Evolutionary conservation across 2,888 invertebrate species (phyloP).

Genomic region (Lordiphosa fenestrarum): DNA sequence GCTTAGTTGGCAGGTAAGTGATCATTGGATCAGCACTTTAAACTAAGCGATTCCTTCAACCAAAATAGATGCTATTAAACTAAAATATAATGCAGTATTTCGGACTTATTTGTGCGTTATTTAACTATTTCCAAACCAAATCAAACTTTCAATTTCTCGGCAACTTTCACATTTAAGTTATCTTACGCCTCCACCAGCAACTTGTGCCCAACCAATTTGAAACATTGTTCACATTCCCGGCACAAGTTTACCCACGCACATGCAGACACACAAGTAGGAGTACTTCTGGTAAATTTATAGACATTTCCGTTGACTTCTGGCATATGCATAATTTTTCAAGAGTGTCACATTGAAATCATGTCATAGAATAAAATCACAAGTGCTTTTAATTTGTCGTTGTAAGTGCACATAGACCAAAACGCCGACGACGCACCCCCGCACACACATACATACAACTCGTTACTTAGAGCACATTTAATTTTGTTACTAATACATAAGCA

Average conservation of each 20-base stretch:
- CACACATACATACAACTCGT: constrained; percentile 37
- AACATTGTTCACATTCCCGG: constrained; percentile 25
- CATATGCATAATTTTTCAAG: constrained; percentile 74
- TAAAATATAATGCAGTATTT: too few species aligned
- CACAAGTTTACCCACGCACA: constrained; percentile 11
- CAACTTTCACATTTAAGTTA: too few species aligned
- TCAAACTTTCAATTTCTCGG: too few species aligned
- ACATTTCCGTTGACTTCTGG: constrained; percentile 65
- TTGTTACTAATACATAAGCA: constrained; percentile 41
- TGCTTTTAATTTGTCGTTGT: constrained; percentile 70
- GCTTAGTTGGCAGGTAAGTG: too few species aligned
- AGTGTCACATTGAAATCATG: constrained; percentile 53
- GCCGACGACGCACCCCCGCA: neutral
- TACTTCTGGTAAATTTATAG: constrained; percentile 54
- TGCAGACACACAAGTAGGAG: constrained; percentile 24
- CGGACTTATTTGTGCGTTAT: too few species aligned
- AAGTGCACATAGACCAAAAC: constrained; percentile 42
- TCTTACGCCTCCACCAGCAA: too few species aligned
- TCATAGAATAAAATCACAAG: constrained; percentile 72
- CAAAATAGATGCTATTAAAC: too few species aligned
- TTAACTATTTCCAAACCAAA: too few species aligned
- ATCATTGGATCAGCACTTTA: too few species aligned
- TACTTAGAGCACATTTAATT: constrained; percentile 72
- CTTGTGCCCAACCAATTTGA: constrained; percentile 16
- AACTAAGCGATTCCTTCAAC: too few species aligned